Percentiles rank a stretch among this genome's conserved stretches.
Evolutionary conservation across 2,888 invertebrate genomes (phyloP).

Genomic region (Apamea crenata): DNA sequence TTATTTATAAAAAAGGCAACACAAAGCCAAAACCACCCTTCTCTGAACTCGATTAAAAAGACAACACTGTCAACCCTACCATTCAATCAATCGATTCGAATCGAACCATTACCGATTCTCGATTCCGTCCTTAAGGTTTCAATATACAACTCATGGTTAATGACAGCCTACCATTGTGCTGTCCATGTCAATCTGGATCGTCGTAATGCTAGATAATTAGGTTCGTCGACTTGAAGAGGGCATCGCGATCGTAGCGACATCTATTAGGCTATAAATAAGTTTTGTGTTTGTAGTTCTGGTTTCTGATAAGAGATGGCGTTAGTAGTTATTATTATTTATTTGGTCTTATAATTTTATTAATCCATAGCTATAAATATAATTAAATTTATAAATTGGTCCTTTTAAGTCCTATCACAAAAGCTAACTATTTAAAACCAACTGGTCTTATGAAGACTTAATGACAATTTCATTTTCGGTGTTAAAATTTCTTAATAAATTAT

Average conservation of each 20-base stretch:
- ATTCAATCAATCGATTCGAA: constrained; percentile 62
- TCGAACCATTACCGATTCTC: constrained; percentile 58
- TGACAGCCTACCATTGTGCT: constrained; percentile 66
- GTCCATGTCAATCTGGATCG: constrained; percentile 64
- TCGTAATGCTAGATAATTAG: constrained; percentile 63
- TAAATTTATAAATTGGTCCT: not conserved
- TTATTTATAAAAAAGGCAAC: not conserved
- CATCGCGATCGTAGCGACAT: constrained; percentile 55
- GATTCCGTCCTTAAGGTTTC: constrained; percentile 61
- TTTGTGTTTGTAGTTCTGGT: constrained; percentile 20
- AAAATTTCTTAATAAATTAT: not conserved
- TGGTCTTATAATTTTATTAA: no score
- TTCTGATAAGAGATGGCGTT: constrained; percentile 49
- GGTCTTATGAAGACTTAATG: not conserved
- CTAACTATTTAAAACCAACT: not conserved
- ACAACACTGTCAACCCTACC: constrained; percentile 37
- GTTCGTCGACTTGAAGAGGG: constrained; percentile 43
- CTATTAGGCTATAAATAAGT: constrained; percentile 43
- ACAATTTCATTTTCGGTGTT: not conserved
- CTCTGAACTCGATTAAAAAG: constrained; percentile 15
- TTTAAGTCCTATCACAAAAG: not conserved
- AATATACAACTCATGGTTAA: constrained; percentile 60
- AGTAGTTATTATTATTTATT: no score
- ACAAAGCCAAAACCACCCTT: not conserved
- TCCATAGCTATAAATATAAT: not conserved